These are phyloP conservation scores for Xenopus petersii DNA, from an alignment of 2,797 vertebrate genomes.

Conservation along the genomic window DNA sequence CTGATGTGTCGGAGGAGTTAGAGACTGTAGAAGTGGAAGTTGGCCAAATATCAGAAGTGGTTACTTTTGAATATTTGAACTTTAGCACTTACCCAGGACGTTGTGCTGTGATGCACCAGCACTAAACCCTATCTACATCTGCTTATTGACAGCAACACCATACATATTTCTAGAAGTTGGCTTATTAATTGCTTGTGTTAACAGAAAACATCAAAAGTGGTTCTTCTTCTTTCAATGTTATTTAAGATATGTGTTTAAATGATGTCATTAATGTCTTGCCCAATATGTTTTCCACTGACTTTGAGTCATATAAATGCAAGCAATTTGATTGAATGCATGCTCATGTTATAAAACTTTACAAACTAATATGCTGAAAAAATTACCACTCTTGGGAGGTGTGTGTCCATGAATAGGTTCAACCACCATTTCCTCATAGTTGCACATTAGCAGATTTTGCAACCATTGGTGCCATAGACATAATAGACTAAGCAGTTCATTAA, in stretches of 20 bases:
- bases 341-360: no score
- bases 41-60: slow-evolving; percentile 80
- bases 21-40: slow-evolving; percentile 95
- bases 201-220: slow-evolving; percentile 2
- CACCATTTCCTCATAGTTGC: no score
- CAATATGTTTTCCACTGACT: no score
- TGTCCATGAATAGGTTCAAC: no score
- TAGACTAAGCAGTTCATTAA: no score
- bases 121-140: not conserved
- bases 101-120: slow-evolving; percentile 6
- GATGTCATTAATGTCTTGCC: no score
- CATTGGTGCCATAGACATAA: no score
- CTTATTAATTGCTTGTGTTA: slow-evolving; percentile 1
- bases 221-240: not conserved
- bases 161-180: not conserved
- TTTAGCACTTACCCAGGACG: not conserved
- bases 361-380: no score
- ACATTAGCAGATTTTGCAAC: no score
- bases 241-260: not conserved
- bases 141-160: not conserved
- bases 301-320: no score
- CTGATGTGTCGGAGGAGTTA: slow-evolving; percentile 78
- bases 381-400: no score
- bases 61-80: slow-evolving; percentile 49
- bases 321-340: no score